Conservation (phyloP, 2,113 vertebrate species). For the Coracopsis vasa region DNA sequence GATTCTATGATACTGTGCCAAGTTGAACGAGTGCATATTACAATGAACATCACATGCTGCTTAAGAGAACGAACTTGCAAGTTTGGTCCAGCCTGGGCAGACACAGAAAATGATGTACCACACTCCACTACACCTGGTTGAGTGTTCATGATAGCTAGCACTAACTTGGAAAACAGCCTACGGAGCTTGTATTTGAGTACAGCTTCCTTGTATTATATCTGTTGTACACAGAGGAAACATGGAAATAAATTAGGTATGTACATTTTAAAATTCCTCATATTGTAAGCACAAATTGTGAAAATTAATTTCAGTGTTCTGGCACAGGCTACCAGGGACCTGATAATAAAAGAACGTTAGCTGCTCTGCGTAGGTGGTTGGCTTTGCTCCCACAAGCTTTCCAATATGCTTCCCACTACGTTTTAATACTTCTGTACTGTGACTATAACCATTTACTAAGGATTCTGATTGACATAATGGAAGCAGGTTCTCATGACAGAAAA, state of each 20-base stretch:
- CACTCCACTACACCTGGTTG: not conserved
- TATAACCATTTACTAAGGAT: not conserved
- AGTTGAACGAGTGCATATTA: rapidly evolving
- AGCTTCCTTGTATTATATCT: not conserved
- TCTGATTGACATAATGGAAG: not conserved
- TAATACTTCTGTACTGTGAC: not conserved
- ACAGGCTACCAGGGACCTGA: not conserved
- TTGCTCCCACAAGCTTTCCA: not conserved
- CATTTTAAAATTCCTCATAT: not conserved
- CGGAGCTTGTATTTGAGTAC: not conserved
- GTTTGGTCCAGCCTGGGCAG: not conserved
- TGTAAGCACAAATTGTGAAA: not conserved
- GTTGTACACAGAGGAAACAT: not conserved
- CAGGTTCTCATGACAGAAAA: not conserved
- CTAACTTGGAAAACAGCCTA: not conserved
- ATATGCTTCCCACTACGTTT: not conserved
- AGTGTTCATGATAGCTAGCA: not conserved
- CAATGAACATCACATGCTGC: not conserved
- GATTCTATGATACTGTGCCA: not conserved
- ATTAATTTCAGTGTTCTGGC: not conserved
- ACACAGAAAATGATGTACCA: not conserved
- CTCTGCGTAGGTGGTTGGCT: not conserved
- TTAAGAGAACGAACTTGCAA: not conserved
- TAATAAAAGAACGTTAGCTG: not conserved
- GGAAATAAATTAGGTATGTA: not conserved